A percentile compares a stretch with the other conserved stretches of the same genome.
phyloP scores from a whole-genome alignment of 2,888 invertebrate genomes.

The Cabera pusaria region DNA sequence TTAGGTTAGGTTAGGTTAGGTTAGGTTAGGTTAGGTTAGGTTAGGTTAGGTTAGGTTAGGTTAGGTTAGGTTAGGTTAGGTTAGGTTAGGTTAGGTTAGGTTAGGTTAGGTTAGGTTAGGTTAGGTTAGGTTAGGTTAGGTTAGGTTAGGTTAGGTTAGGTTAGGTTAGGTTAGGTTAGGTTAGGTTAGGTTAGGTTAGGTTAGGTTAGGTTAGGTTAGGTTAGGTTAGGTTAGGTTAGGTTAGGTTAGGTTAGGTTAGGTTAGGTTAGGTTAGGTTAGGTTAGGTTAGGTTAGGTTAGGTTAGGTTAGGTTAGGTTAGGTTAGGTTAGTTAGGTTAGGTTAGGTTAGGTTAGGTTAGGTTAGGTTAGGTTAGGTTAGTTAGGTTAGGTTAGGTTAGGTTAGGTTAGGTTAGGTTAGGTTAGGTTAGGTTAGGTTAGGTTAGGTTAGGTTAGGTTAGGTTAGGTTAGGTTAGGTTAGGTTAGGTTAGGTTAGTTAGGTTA shows the following conservation, averaged over 20 bases:
- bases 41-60: slow-evolving; percentile 22
- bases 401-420: slow-evolving; percentile 26
- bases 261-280: slow-evolving; percentile 35
- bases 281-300: slow-evolving; percentile 19
- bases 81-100: slow-evolving; percentile 25
- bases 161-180: slow-evolving; percentile 31
- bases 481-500: slow-evolving; percentile 32
- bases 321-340: slow-evolving; percentile 18
- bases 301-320: slow-evolving; percentile 17
- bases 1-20: slow-evolving; percentile 23
- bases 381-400: slow-evolving; percentile 18
- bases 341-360: slow-evolving; percentile 14
- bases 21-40: slow-evolving; percentile 24
- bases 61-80: slow-evolving; percentile 21
- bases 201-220: slow-evolving; percentile 20
- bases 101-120: slow-evolving; percentile 16
- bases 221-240: slow-evolving; percentile 28
- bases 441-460: slow-evolving; percentile 17
- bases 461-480: slow-evolving; percentile 27
- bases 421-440: slow-evolving; percentile 20
- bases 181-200: slow-evolving; percentile 26
- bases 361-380: slow-evolving; percentile 15
- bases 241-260: slow-evolving; percentile 34
- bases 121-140: slow-evolving; percentile 18
- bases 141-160: slow-evolving; percentile 20